Base-by-base conservation (phyloP, 2,113 vertebrate species). In the Emydura subglobosa region DNA sequence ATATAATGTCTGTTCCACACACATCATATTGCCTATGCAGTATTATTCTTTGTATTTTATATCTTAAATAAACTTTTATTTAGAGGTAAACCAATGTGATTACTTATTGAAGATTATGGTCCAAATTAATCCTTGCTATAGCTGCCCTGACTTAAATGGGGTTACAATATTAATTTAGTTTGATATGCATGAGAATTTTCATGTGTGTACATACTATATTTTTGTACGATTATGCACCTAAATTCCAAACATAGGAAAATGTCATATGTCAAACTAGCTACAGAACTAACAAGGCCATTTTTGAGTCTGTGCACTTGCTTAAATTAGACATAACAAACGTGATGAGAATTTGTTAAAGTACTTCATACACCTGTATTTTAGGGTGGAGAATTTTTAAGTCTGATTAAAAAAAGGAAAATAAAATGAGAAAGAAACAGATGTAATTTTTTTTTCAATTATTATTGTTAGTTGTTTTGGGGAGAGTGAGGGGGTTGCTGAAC, bases 251-350 rank as follows among this genome's bases (percentile, higher is more conserved):
- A 10, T 8, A 34, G 61, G 78, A 54, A 21, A 55, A 27, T 5
- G 1, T 1, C 3, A 42, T 86, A 53, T 0, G 76, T 16, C 50
- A 5, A 83, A 82, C 50, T 9, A 22, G 13, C 22, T 31, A 44
- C 6, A 42, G 39, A 57, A 42, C 16, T 24, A 61, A 4, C 1
- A 2, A 0, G 14, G 9, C n/a, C 27, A 59, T 47, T 83, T 27
- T 59, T 57, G 25, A 59, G 8, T 11, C 72, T 12, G 65, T 39
- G 19, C n/a, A 39, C 9, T 72, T 39, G n/a, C n/a, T 72, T 19
- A 39, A 9, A 21, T 50, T 5, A 0, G 9, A 42, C 16, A 14
- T 21, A 6, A 24, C 57, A 49, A 79, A 17, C 0, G 1, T 47
- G 6, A 2, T 5, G 57, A 50, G 74, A 78, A 81, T 11, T 11